These are phyloP conservation scores for Leuciscus idus DNA, from an alignment of 2,113 vertebrate species.

Conservation along the genomic window DNA sequence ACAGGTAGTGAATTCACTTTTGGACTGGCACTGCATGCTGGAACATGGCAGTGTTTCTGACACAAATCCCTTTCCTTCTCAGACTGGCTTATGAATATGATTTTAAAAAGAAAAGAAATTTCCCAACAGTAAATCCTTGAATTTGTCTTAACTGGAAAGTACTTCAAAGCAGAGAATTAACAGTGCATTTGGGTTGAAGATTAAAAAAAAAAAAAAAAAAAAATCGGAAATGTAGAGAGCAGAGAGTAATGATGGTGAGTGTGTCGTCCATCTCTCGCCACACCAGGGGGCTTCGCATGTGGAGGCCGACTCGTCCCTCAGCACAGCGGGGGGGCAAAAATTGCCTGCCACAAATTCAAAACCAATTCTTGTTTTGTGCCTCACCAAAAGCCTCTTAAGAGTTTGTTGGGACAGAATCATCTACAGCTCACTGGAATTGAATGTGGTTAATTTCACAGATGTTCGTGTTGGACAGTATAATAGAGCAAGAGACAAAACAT, in stretches of 20 bases:
- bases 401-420: slow-evolving; percentile 55
- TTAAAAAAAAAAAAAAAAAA: slow-evolving; percentile 29
- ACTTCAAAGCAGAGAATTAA: slow-evolving; percentile 46
- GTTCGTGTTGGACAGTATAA: not conserved
- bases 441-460: slow-evolving; percentile 10
- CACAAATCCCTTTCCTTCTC: slow-evolving; percentile 6
- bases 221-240: slow-evolving; percentile 50
- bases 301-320: slow-evolving; percentile 61
- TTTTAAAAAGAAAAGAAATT: not conserved
- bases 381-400: slow-evolving; percentile 60
- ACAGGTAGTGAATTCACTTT: not conserved
- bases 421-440: slow-evolving; percentile 23
- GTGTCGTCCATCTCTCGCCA: slow-evolving; percentile 46
- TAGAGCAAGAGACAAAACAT: slow-evolving; percentile 11
- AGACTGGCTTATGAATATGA: slow-evolving; percentile 1
- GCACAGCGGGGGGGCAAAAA: slow-evolving; percentile 65
- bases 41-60: not conserved
- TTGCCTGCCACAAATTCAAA: slow-evolving; percentile 66
- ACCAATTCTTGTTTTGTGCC: slow-evolving; percentile 58
- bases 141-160: slow-evolving; percentile 15
- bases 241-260: slow-evolving; percentile 56
- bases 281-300: slow-evolving; percentile 56
- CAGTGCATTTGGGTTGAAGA: slow-evolving; percentile 62
- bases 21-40: not conserved
- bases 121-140: slow-evolving; percentile 3